A percentile compares a stretch with the other conserved stretches of the same genome.
These are phyloP conservation scores for Rhinella marina DNA, from an alignment of 2,797 vertebrate genomes.

Conservation along the genomic window DNA sequence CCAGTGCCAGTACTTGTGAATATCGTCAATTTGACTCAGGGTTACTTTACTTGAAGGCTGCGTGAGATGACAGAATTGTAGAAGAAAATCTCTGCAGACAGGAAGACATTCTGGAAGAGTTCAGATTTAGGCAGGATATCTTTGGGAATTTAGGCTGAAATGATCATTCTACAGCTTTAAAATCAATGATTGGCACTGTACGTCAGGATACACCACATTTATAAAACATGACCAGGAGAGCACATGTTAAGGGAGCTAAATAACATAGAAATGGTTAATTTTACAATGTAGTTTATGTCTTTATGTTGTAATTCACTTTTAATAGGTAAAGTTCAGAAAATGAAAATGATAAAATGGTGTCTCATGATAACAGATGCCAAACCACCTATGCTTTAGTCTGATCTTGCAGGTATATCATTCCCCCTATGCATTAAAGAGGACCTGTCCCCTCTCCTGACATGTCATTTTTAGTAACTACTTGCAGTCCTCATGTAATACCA, in stretches of 20 bases:
- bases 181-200: no score
- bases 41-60: neutral
- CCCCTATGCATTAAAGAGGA: no score
- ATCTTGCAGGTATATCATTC: no score
- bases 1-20: neutral
- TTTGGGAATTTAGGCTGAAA: neutral
- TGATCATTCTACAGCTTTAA: no score
- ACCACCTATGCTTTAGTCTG: no score
- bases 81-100: neutral
- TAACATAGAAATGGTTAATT: neutral
- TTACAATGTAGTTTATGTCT: neutral
- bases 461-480: no score
- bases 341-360: no score
- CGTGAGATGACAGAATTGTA: neutral
- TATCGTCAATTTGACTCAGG: neutral
- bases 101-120: neutral
- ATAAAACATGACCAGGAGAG: neutral
- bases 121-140: neutral
- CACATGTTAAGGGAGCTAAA: neutral
- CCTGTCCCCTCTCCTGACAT: no score
- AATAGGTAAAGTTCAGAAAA: no score
- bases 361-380: no score
- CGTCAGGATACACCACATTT: neutral
- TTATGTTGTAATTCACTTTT: no score
- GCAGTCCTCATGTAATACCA: no score